Conservation (phyloP, 2,113 vertebrate species). For the Penelope pileata region DNA sequence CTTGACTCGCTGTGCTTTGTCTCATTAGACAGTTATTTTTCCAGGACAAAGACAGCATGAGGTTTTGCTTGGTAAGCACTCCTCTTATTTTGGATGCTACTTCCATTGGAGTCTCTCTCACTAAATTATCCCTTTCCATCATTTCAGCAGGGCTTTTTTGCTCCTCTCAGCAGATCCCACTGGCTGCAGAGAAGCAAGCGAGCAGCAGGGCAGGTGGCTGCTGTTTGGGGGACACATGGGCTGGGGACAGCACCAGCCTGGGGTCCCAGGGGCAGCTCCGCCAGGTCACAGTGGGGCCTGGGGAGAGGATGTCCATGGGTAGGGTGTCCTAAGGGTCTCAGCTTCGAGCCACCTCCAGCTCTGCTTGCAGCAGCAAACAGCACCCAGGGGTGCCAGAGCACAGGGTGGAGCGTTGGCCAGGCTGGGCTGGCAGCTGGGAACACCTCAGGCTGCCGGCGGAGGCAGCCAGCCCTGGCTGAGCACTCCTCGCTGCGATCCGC, state of each 20-base stretch:
- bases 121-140: constrained; percentile 12
- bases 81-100: background rate
- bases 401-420: background rate
- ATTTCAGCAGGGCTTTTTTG: background rate
- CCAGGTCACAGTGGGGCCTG: background rate
- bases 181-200: background rate
- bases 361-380: background rate
- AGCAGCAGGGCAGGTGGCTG: background rate
- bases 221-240: background rate
- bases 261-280: background rate
- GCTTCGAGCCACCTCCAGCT: background rate
- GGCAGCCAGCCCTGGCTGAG: background rate
- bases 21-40: constrained; percentile 39
- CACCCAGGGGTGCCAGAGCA: background rate
- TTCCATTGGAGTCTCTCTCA: constrained; percentile 11
- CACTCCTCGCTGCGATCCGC: background rate
- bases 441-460: background rate
- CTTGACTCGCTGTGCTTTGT: constrained; percentile 8
- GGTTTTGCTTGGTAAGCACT: constrained; percentile 7
- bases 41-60: background rate
- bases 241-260: background rate
- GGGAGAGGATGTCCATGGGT: background rate
- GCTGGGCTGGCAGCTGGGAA: background rate
- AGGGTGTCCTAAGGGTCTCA: background rate
- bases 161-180: background rate